Evolutionary conservation across 2,888 invertebrate species (phyloP), one percentile per base, ranked within the genome.

Genomic region (Emesis russula): DNA sequence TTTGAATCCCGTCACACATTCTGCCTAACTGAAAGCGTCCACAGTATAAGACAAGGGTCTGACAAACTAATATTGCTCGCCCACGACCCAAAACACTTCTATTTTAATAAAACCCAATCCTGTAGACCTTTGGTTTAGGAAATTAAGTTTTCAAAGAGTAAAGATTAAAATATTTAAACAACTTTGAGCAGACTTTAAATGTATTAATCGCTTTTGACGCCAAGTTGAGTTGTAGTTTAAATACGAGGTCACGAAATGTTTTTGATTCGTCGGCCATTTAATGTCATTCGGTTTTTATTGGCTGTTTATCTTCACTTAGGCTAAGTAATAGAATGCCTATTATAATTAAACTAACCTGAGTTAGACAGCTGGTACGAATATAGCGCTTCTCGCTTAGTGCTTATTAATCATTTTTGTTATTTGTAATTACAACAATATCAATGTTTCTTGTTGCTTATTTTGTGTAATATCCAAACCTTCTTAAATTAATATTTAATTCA

Each of bases 31-130:
- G 83, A 81, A 82, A 71, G 82, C 33, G 48, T 44, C 53, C 76
- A 53, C 75, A 79, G 70, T 36, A 76, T 58, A 70, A 84, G 93
- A 92, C 89, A 88, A 91, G 91, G 91, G 91, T 89, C 85, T 90
- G 94, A 90, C 93, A 93, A 87, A 89, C 82, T 90, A 91, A 92
- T 90, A 89, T 87, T 78, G 78, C 44, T 71, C 76, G 38, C 41
- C 53, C n/a, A 66, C 73, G 13, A 7, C 68, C 48, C 44, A 41
- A 77, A 77, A 38, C 36, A 63, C 77, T 77, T 77, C 33, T 77
- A 63, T 63, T 44, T 53, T n/a, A 48, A 77, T 70, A 70, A 70
- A 70, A n/a, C 70, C 70, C 15, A 70, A 70, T 5, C 5, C 15
- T 36, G 36, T 70, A 70, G 70, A 36, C 70, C 70, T 36, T 68